Conservation (phyloP, 2,113 vertebrate species). For the Benitochromis conjunctus region DNA sequence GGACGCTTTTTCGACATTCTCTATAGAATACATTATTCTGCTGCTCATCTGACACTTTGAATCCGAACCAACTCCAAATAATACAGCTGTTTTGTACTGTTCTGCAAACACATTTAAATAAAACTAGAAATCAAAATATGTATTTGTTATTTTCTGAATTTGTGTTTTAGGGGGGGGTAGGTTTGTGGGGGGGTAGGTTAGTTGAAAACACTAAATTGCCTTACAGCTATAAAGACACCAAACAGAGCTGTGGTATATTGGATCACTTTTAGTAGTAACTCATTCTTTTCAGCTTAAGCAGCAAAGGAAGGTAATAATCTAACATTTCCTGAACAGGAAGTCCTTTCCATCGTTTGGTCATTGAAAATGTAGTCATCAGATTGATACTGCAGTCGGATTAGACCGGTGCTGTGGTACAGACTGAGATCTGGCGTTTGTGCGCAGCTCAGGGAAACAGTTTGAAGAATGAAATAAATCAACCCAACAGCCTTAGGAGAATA, state of each 20-base stretch:
- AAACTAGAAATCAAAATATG: not conserved
- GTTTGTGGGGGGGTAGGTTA: too few relatives aligned
- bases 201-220: too few relatives aligned
- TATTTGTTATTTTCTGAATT: not conserved
- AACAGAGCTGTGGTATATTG: not conserved
- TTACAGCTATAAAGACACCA: not conserved
- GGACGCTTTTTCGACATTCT: too few relatives aligned
- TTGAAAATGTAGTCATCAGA: not conserved
- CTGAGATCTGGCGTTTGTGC: not conserved
- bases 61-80: too few relatives aligned
- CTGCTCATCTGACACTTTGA: too few relatives aligned
- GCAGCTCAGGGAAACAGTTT: not conserved
- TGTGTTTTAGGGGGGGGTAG: not conserved
- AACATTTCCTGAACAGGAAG: not conserved
- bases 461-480: slow-evolving; percentile 51
- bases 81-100: too few relatives aligned
- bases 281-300: not conserved
- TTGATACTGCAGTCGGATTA: not conserved
- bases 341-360: not conserved
- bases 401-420: not conserved
- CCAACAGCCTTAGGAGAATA: slow-evolving; percentile 2
- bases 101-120: not conserved
- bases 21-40: too few relatives aligned
- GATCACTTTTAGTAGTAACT: not conserved
- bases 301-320: not conserved